Percentiles rank a stretch among this genome's conserved stretches.
Conservation (phyloP, 2,113 vertebrate species). For the Periophthalmus modestus region DNA sequence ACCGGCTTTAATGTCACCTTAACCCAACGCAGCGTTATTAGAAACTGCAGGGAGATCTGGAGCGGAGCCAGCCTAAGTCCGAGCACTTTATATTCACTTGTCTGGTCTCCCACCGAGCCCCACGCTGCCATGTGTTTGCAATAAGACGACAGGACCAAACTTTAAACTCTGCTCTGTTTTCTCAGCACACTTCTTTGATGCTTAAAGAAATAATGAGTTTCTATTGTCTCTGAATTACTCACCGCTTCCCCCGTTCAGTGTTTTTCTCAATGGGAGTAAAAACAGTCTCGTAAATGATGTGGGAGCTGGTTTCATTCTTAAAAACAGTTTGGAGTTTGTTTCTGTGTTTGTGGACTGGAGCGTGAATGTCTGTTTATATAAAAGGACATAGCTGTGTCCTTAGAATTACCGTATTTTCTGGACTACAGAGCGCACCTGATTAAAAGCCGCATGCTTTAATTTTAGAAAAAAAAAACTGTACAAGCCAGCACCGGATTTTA, state of each 20-base stretch:
- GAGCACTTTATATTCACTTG: slow-evolving; percentile 30
- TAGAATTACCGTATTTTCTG: too few species aligned
- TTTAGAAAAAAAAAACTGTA: too few species aligned
- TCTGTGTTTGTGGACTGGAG: not conserved
- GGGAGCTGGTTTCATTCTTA: not conserved
- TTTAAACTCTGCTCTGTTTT: slow-evolving; percentile 8
- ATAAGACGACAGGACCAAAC: slow-evolving; percentile 31
- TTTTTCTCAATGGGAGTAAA: slow-evolving; percentile 3
- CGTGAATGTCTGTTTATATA: too few species aligned
- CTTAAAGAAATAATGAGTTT: not conserved
- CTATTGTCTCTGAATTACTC: slow-evolving; percentile 1
- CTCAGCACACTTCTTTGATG: slow-evolving; percentile 17
- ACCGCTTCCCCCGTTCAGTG: not conserved
- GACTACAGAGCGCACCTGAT: too few species aligned
- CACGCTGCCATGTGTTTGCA: slow-evolving; percentile 44
- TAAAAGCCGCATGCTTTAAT: too few species aligned
- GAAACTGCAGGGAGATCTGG: slow-evolving; percentile 20
- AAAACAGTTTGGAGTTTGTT: not conserved
- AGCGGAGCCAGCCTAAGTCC: slow-evolving; percentile 28
- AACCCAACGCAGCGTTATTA: slow-evolving; percentile 22
- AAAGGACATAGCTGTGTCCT: too few species aligned
- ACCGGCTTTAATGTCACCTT: slow-evolving; percentile 28
- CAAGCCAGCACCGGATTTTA: too few species aligned
- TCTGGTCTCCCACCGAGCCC: slow-evolving; percentile 21
- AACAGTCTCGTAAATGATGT: not conserved